These are phyloP conservation scores for Andrena haemorrhoa DNA, from an alignment of 2,888 invertebrate genomes.

Conservation along the genomic window DNA sequence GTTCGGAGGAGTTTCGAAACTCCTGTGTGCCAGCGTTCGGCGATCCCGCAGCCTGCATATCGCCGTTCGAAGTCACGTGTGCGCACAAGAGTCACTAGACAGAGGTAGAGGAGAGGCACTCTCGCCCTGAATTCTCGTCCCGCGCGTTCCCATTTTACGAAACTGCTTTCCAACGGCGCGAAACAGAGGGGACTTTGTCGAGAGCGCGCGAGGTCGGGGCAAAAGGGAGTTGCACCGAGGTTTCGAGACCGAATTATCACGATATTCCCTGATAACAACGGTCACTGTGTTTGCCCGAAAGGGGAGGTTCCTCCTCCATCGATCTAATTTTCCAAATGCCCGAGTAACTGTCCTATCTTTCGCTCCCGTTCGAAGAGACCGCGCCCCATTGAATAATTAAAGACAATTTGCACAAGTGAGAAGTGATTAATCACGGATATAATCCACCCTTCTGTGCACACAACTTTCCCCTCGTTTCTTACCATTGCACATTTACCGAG, in stretches of 20 bases:
- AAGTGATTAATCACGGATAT: constrained; percentile 32
- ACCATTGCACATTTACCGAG: no score
- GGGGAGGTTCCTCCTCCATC: background rate
- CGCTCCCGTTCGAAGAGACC: background rate
- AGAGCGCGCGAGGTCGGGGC: background rate
- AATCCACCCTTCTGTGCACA: constrained; percentile 25
- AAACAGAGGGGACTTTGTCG: constrained; percentile 8
- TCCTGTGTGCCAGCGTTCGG: constrained; percentile 24
- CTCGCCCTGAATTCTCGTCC: constrained; percentile 50
- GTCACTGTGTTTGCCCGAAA: background rate
- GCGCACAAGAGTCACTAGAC: background rate
- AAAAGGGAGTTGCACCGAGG: background rate
- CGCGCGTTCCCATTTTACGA: constrained; percentile 61
- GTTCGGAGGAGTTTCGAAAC: constrained; percentile 67
- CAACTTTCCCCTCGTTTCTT: background rate
- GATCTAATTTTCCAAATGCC: no score
- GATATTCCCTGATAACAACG: background rate
- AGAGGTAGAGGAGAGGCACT: constrained; percentile 14
- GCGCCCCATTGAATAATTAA: constrained; percentile 25
- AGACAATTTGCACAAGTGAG: constrained; percentile 1
- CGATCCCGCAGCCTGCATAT: constrained; percentile 7
- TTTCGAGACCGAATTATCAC: background rate
- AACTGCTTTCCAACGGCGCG: constrained; percentile 19
- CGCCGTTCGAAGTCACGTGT: constrained; percentile 10
- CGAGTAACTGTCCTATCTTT: background rate